Percentiles rank a stretch among this genome's conserved stretches.
Evolutionary conservation across 2,888 invertebrate genomes (phyloP).

Genomic region (Drosophila koepferae): DNA sequence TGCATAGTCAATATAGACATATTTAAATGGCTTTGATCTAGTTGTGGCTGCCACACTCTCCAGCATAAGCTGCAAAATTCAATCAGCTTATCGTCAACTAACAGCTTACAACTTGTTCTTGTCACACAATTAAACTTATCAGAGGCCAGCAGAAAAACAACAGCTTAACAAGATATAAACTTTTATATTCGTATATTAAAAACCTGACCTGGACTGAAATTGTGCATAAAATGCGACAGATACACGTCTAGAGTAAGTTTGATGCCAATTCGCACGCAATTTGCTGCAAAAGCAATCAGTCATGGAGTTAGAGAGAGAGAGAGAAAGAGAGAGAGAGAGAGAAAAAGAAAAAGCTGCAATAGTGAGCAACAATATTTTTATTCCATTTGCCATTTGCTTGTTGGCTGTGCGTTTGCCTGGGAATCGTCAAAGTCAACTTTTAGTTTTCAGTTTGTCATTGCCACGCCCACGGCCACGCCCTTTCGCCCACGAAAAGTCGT

Average conservation of each 20-base stretch:
- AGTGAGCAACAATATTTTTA: constrained; percentile 35
- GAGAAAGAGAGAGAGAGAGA: background rate
- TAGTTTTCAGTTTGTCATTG: constrained; percentile 32
- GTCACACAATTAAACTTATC: constrained; percentile 56
- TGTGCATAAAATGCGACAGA: constrained; percentile 46
- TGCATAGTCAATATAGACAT: background rate
- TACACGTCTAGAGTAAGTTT: constrained; percentile 33
- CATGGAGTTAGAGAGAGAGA: background rate
- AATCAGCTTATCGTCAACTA: constrained; percentile 30
- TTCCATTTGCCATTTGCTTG: constrained; percentile 47
- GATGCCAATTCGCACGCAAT: constrained; percentile 62
- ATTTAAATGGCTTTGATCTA: background rate
- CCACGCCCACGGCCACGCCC: constrained; percentile 23
- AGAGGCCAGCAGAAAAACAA: constrained; percentile 4
- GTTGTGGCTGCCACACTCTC: background rate
- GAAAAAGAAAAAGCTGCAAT: constrained; percentile 3
- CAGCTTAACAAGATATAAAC: constrained; percentile 20
- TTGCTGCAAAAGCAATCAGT: constrained; percentile 27
- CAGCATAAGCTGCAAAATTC: constrained; percentile 24
- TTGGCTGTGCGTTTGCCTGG: constrained; percentile 37
- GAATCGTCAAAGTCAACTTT: constrained; percentile 39
- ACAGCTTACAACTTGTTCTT: constrained; percentile 36
- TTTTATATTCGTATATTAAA: constrained; percentile 30
- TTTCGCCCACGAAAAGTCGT: constrained; percentile 31
- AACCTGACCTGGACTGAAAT: constrained; percentile 31